These are phyloP conservation scores for Stegastes partitus DNA, from an alignment of 2,113 vertebrate genomes.

Conservation along the genomic window DNA sequence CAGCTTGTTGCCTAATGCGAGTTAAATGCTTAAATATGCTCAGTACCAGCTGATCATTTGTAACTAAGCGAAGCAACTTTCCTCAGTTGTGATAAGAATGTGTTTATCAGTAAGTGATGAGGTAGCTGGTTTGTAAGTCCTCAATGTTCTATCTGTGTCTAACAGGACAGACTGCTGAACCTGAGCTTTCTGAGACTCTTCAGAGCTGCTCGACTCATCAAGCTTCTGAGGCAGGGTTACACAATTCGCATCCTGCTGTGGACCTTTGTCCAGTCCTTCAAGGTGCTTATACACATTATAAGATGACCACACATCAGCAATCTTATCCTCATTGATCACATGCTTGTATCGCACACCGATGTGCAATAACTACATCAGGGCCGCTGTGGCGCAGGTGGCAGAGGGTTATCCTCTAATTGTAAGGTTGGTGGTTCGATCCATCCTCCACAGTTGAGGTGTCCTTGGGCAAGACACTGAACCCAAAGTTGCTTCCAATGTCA, in stretches of 20 bases:
- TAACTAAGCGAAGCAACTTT: constrained; percentile 9
- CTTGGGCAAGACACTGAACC: no score
- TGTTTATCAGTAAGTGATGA: background rate
- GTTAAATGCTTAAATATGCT: no score
- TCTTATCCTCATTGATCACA: constrained; percentile 6
- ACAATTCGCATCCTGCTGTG: constrained; percentile 98
- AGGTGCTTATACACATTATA: constrained; percentile 83
- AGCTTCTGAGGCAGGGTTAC: constrained; percentile 95
- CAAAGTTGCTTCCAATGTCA: no score
- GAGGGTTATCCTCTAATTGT: no score
- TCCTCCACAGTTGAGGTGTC: no score
- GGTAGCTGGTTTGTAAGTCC: constrained; percentile 1
- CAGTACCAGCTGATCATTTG: background rate
- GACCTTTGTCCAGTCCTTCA: constrained; percentile 98
- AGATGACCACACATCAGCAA: no score
- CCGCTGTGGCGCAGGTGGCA: no score
- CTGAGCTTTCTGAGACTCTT: constrained; percentile 96
- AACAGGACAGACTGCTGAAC: constrained; percentile 95
- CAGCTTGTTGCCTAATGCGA: no score
- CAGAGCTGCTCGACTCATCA: constrained; percentile 94
- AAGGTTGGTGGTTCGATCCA: no score
- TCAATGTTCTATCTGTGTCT: constrained; percentile 48
- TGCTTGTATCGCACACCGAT: background rate
- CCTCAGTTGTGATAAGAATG: background rate
- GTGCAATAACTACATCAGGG: no score